Evolutionary conservation across 1,140 invertebrate genomes (phyloP), one percentile per base, ranked within the genome.

Genomic region (Diuraphis noxia): DNA sequence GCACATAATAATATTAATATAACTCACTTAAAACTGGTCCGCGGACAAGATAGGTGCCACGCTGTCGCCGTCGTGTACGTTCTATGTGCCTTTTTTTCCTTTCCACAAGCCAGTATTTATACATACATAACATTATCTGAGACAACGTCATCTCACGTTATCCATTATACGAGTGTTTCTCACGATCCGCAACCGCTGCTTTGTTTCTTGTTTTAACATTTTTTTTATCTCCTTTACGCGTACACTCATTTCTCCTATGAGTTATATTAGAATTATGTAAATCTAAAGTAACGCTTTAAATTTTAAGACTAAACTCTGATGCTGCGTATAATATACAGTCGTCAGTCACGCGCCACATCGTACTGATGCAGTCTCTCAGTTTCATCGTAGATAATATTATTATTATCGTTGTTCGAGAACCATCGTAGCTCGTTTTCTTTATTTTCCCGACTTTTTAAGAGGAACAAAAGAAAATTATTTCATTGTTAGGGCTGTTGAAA

Each of bases 151-250:
- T 34, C 84, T 52, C 84, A 36, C 49, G 85, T 52, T 38, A 52
- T 25, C 88, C 88, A 89, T 79, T 90, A 77, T 72, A 90, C 21
- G 72, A 3, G 72, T 19, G 43, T 79, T 46, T 79, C 88, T 79
- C 88, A 90, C 88, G 88, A 90, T 79, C 72, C n/a, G 30, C n/a
- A 36, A n/a, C 41, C 41, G 17, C 82, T 19, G 81, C 40, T 41
- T 3, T 36, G 46, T n/a, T 7, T 46, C 34, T n/a, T 85, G 46
- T 72, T 72, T 72, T 72, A 17, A 41, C 19, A 34, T 86, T 86
- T 86, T 84, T 46, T 49, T 43, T 21, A 1, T 49, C 21, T 86
- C 49, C 36, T 25, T 9, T 43, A 43, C 19, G 2, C 38, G 36
- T 23, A 81, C 13, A 72, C 30, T 72, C 56, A 72, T 72, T 72